Evolutionary conservation across 2,888 invertebrate species (phyloP).

Genomic region (Apotomis turbidana): DNA sequence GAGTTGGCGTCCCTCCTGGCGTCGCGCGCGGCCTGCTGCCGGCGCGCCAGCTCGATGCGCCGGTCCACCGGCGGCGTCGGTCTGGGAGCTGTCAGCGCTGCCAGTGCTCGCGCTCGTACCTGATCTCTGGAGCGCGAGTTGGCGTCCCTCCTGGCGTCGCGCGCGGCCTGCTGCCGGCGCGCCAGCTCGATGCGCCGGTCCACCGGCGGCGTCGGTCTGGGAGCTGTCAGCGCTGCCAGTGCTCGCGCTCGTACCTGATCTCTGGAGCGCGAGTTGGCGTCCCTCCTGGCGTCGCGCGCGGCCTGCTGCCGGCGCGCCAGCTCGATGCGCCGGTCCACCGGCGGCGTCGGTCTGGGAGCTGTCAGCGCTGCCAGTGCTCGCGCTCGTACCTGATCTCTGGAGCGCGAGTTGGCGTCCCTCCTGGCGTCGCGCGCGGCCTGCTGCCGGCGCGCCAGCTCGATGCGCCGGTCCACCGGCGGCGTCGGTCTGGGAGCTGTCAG

Average conservation of each 20-base stretch:
- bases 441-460: conserved; percentile 85
- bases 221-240: conserved; percentile 65
- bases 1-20: conserved; percentile 87
- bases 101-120: conserved; percentile 49
- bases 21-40: conserved; percentile 89
- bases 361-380: conserved; percentile 44
- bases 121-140: conserved; percentile 80
- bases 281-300: too few species aligned
- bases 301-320: conserved; percentile 72
- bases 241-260: background rate
- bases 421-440: too few species aligned
- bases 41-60: conserved; percentile 87
- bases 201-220: conserved; percentile 72
- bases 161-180: conserved; percentile 87
- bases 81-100: conserved; percentile 73
- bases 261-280: too few species aligned
- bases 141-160: conserved; percentile 90
- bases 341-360: conserved; percentile 85
- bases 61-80: conserved; percentile 71
- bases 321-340: conserved; percentile 90
- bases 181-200: conserved; percentile 86
- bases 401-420: too few species aligned
- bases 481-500: conserved; percentile 81
- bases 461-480: conserved; percentile 89
- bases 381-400: background rate